phyloP scores from a whole-genome alignment of 2,113 vertebrate genomes.

The Enhydra lutris region DNA sequence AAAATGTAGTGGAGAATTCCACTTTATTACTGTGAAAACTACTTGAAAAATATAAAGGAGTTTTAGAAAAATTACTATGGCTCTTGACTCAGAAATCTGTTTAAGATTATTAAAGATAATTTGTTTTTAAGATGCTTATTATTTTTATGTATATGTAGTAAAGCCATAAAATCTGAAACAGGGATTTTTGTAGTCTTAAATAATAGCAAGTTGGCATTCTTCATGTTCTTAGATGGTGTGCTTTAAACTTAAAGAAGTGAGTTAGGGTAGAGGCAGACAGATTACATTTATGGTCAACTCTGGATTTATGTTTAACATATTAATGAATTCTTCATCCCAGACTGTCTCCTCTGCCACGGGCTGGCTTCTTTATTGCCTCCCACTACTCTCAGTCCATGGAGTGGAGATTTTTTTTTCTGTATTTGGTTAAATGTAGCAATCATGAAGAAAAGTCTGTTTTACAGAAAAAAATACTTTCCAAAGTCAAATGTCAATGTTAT shows the following conservation, averaged over 20 bases:
- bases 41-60: background rate
- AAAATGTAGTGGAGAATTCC: background rate
- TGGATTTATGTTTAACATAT: background rate
- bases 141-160: background rate
- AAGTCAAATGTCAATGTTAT: background rate
- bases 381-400: background rate
- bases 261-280: background rate
- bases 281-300: background rate
- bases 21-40: background rate
- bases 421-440: background rate
- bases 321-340: background rate
- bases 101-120: background rate
- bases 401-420: background rate
- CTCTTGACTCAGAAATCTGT: background rate
- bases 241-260: background rate
- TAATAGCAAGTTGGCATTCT: constrained; percentile 1
- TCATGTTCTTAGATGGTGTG: background rate
- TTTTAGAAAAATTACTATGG: background rate
- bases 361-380: background rate
- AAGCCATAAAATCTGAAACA: constrained; percentile 20
- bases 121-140: constrained; percentile 11
- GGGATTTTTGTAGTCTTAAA: background rate
- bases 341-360: background rate
- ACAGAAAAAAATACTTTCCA: background rate
- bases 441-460: background rate